phyloP scores from a whole-genome alignment of 2,797 vertebrate species.

The Siniperca obscura region DNA sequence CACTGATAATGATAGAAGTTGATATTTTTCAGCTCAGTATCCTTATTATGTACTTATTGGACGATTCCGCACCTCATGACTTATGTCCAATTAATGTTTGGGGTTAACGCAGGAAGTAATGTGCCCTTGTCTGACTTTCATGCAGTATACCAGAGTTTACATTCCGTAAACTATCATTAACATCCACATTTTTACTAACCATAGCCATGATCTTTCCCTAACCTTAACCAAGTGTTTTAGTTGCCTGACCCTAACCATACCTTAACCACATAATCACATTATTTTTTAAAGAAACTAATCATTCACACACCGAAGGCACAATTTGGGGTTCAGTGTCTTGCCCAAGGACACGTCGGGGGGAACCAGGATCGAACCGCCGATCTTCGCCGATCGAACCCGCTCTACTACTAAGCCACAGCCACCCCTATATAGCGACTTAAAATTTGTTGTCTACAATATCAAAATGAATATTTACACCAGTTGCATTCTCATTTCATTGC shows the following conservation, averaged over 20 bases:
- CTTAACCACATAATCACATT: background rate
- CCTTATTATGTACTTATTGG: background rate
- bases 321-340: too few species aligned
- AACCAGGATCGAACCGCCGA: too few species aligned
- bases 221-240: background rate
- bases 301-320: too few species aligned
- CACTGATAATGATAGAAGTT: background rate
- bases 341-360: too few species aligned
- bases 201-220: background rate
- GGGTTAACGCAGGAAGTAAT: background rate
- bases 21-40: background rate
- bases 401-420: too few species aligned
- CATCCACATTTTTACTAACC: background rate
- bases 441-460: background rate
- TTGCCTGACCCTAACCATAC: background rate
- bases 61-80: background rate
- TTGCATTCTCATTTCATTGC: conserved; percentile 8
- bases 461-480: conserved; percentile 21
- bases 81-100: background rate
- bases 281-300: too few species aligned
- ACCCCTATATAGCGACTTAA: too few species aligned
- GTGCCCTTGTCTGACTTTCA: background rate
- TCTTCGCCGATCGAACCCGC: too few species aligned
- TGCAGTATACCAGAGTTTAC: background rate
- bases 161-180: background rate